These are phyloP conservation scores for Chrysocyon brachyurus DNA, from an alignment of 2,797 vertebrate genomes.

Conservation along the genomic window DNA sequence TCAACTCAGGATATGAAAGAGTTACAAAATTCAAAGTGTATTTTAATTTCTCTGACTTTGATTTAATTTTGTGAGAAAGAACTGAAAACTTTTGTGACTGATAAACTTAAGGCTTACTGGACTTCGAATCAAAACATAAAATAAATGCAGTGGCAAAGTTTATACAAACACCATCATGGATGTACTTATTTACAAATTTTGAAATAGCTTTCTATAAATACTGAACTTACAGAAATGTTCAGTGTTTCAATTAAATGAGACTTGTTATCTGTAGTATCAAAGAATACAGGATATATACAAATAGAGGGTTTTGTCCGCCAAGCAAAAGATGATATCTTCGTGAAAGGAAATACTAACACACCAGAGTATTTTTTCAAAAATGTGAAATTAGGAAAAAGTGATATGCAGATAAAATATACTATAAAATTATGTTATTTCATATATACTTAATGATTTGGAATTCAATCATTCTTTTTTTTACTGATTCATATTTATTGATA, in stretches of 20 bases:
- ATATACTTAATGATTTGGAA: background rate
- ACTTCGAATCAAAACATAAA: slow-evolving; percentile 31
- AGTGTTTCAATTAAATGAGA: background rate
- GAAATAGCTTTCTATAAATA: background rate
- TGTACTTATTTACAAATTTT: background rate
- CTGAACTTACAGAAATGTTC: background rate
- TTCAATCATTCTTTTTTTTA: background rate
- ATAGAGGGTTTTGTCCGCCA: background rate
- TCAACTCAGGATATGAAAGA: background rate
- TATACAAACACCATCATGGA: background rate
- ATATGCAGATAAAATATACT: background rate
- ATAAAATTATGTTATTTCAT: background rate
- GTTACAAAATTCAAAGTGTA: background rate
- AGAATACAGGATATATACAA: background rate
- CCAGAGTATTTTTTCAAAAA: background rate
- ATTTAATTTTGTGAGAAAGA: background rate
- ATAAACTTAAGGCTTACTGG: background rate
- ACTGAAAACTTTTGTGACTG: background rate
- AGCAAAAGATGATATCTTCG: background rate
- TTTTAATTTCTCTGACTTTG: slow-evolving; percentile 5
- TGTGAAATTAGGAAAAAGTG: slow-evolving; percentile 12
- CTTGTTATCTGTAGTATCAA: background rate
- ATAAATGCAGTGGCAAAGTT: background rate
- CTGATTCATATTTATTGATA: background rate
- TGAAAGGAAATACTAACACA: background rate